A percentile compares a stretch with the other conserved stretches of the same genome.
phyloP scores from a whole-genome alignment of 2,888 invertebrate species.

The Imbricaverruca yamaguchii region DNA sequence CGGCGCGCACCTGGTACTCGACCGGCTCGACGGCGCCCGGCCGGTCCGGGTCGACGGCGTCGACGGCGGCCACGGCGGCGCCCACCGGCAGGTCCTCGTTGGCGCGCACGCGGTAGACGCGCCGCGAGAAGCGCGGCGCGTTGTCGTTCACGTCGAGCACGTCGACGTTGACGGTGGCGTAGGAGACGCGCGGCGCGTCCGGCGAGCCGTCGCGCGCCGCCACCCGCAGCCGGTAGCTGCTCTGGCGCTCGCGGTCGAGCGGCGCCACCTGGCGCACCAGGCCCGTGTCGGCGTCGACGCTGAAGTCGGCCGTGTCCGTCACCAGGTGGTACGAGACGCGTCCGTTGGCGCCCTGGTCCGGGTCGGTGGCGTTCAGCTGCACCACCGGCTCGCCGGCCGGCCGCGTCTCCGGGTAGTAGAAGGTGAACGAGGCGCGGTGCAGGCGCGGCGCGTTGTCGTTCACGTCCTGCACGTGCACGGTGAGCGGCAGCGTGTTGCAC shows the following conservation, averaged over 20 bases:
- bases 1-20: constrained; percentile 57
- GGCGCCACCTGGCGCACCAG: constrained; percentile 64
- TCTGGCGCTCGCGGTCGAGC: constrained; percentile 77
- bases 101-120: constrained; percentile 56
- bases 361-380: constrained; percentile 72
- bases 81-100: constrained; percentile 86
- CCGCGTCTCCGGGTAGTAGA: constrained; percentile 77
- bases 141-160: constrained; percentile 89
- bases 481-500: constrained; percentile 63
- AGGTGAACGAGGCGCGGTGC: constrained; percentile 68
- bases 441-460: constrained; percentile 89
- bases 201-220: constrained; percentile 68
- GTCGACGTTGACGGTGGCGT: constrained; percentile 69
- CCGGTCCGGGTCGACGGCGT: constrained; percentile 75
- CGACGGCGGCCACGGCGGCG: constrained; percentile 74
- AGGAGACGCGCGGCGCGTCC: constrained; percentile 57
- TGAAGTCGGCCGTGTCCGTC: constrained; percentile 66
- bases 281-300: constrained; percentile 67
- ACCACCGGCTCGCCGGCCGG: constrained; percentile 78
- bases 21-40: constrained; percentile 59
- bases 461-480: constrained; percentile 72
- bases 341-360: constrained; percentile 73
- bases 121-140: constrained; percentile 68
- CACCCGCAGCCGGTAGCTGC: constrained; percentile 67
- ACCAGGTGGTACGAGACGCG: constrained; percentile 62